Percentiles rank a stretch among this genome's conserved stretches.
These are phyloP conservation scores for Eurypyga helias DNA, from an alignment of 2,113 vertebrate species.

Conservation along the genomic window DNA sequence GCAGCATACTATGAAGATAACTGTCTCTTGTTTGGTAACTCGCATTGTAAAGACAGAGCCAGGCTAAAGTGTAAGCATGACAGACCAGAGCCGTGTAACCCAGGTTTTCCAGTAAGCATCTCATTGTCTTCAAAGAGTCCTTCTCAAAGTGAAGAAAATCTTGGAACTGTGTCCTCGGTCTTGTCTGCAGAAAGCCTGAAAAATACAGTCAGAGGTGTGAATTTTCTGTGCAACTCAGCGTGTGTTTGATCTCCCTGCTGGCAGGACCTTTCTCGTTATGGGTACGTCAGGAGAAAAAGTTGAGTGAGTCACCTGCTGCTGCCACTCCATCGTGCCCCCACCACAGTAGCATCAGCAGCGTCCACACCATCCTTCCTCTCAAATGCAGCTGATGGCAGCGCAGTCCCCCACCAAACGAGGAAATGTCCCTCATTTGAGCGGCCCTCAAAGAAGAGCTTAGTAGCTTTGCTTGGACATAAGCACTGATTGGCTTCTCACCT, in stretches of 20 bases:
- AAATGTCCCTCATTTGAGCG: background rate
- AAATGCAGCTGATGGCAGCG: background rate
- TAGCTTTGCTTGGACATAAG: background rate
- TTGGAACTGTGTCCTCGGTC: background rate
- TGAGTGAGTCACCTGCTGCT: background rate
- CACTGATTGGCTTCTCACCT: background rate
- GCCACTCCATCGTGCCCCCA: background rate
- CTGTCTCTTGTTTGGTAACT: background rate
- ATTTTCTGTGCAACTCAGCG: background rate
- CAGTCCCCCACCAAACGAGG: background rate
- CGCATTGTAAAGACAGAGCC: background rate
- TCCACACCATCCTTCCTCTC: background rate
- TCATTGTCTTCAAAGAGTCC: background rate
- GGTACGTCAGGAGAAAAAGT: background rate
- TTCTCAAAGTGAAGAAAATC: background rate
- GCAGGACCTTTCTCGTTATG: background rate
- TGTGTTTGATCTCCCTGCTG: background rate
- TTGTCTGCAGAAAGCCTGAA: background rate
- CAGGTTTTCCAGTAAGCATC: background rate
- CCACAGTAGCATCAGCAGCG: no score
- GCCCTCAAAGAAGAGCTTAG: background rate
- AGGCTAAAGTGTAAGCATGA: background rate
- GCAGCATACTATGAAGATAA: background rate
- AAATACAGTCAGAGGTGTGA: background rate
- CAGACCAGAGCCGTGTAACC: background rate